These are phyloP conservation scores for Oedothorax gibbosus DNA, from an alignment of 1,140 invertebrate genomes.

Conservation along the genomic window DNA sequence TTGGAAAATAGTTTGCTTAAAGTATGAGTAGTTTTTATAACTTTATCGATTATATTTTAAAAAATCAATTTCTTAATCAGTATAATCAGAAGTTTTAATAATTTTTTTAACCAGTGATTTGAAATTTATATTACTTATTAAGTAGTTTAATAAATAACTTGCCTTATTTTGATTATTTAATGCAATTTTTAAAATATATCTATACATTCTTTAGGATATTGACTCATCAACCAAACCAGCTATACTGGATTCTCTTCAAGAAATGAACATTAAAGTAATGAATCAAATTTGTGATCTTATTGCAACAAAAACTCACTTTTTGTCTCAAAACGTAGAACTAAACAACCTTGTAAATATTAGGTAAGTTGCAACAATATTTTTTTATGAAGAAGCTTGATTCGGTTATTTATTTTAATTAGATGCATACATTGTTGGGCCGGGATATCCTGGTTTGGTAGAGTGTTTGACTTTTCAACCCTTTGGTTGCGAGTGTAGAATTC, in stretches of 20 bases:
- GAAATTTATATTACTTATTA: not conserved
- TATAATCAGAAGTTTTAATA: not conserved
- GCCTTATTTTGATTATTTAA: not conserved
- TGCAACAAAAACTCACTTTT: not conserved
- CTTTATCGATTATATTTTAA: no score
- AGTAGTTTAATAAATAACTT: not conserved
- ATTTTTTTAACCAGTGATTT: not conserved
- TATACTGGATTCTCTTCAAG: slow-evolving; percentile 25
- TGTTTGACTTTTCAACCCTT: no score
- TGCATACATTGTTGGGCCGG: no score
- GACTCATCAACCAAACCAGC: not conserved
- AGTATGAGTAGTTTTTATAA: no score
- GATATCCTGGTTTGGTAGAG: no score
- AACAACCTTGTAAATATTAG: slow-evolving; percentile 8
- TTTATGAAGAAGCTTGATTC: no score
- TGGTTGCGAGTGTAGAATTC: no score
- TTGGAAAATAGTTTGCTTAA: no score
- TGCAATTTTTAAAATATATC: not conserved
- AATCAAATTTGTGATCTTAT: slow-evolving; percentile 45
- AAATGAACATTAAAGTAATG: slow-evolving; percentile 44
- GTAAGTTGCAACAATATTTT: not conserved
- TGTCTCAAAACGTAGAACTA: not conserved
- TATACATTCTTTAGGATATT: not conserved
- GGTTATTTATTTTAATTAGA: no score
- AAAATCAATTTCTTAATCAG: no score